These are phyloP conservation scores for Thereva unica DNA, from an alignment of 2,888 invertebrate species.

Conservation along the genomic window DNA sequence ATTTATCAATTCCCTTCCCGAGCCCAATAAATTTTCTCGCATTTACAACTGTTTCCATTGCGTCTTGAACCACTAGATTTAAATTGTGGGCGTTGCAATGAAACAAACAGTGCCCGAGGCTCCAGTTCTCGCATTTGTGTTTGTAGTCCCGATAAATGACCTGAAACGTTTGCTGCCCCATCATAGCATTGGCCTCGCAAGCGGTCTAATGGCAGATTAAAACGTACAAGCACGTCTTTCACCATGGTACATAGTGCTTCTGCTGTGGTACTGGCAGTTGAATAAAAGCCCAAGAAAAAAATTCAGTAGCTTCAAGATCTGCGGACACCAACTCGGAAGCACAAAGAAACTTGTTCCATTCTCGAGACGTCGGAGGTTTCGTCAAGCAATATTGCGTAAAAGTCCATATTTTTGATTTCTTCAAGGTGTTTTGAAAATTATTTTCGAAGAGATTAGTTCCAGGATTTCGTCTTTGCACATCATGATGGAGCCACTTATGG, in stretches of 20 bases:
- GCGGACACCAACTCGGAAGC: neutral
- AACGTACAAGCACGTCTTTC: neutral
- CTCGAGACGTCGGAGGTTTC: constrained; percentile 5
- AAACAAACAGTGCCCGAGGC: constrained; percentile 5
- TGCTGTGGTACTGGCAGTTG: neutral
- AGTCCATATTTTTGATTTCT: no score
- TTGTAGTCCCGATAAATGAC: neutral
- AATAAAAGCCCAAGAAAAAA: neutral
- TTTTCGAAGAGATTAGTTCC: neutral
- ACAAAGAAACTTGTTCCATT: constrained; percentile 5
- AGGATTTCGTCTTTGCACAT: constrained; percentile 3
- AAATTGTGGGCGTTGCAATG: constrained; percentile 9
- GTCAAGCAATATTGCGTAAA: neutral
- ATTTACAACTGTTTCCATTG: neutral
- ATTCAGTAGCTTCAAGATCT: neutral
- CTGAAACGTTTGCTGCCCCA: constrained; percentile 1
- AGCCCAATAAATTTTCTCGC: neutral
- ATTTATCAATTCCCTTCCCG: neutral
- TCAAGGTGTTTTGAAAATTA: neutral
- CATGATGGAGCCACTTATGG: constrained; percentile 1
- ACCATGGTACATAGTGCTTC: neutral
- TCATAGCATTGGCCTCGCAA: constrained; percentile 8
- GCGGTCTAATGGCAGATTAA: neutral
- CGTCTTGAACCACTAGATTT: constrained; percentile 9
- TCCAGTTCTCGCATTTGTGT: neutral